Base-by-base conservation (phyloP, 2,888 invertebrate genomes). In the Amblyjoppa fuscipennis region DNA sequence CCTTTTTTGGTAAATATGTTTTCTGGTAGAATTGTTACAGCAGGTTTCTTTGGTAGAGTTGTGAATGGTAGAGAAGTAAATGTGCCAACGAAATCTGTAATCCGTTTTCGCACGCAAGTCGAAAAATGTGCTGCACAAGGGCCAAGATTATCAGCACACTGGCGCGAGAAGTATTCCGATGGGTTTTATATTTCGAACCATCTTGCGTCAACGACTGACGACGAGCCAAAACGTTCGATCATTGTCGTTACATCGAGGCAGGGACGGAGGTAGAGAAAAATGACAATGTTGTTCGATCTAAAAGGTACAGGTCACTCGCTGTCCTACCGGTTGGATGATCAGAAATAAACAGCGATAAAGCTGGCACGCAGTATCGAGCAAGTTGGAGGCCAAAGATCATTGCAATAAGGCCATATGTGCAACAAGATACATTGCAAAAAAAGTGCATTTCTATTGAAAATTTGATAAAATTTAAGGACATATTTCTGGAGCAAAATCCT, bases 151-250 rank as follows among this genome's bases (percentile, higher is more conserved):
- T 9, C 59, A 9, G 28, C 28, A 59, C 76, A 70, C 49, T 38
- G 59, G 45, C 20, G 20, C 25, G 59, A 28, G 3, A 28, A 20
- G 13, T 59, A 20, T 59, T n/a, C 59, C 28, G 28, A 59, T 61
- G 61, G 28, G 11, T 31, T 64, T 64, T 64, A 64, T 64, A 28
- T 34, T 31, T 16, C 61, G 31, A n/a, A 64, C 31, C 13, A 34
- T 64, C 61, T 31, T 64, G 31, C 59, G 28, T 4, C 25, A 6
- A 34, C 16, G 61, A 34, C n/a, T 7, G 34, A 64, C 31, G 34
- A 34, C 31, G 31, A 64, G 61, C 61, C 61, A 64, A 61, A 64
- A 34, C 61, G 31, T 31, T 64, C 61, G n/a, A 64, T 64, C 61
- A 64, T 64, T 64, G 61, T 34, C n/a, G 31, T 34, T 64, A n/a